phyloP scores from a whole-genome alignment of 1,140 invertebrate species.

The Pomacea maculata region DNA sequence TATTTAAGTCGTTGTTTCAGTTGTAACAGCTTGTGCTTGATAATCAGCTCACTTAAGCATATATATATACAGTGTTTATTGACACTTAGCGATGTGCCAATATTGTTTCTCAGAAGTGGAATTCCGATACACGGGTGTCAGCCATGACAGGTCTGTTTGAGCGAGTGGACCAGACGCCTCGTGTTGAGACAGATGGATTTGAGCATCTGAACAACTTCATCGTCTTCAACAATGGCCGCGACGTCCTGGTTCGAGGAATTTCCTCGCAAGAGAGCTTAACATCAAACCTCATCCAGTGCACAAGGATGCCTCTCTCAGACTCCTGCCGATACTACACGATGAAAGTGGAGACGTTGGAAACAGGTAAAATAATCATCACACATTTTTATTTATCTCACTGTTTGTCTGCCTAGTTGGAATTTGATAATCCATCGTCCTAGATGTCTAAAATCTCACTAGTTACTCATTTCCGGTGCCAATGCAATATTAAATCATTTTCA shows the following conservation, averaged over 20 bases:
- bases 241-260: conserved; percentile 30
- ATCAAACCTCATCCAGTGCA: conserved; percentile 34
- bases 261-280: conserved; percentile 28
- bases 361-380: conserved; percentile 4
- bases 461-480: too few relatives aligned
- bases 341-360: conserved; percentile 23
- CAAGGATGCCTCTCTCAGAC: conserved; percentile 12
- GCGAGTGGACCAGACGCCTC: conserved; percentile 26
- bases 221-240: conserved; percentile 29
- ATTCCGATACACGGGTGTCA: background rate
- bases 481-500: too few relatives aligned
- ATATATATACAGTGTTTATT: too few relatives aligned
- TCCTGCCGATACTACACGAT: conserved; percentile 28
- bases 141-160: background rate
- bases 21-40: too few relatives aligned
- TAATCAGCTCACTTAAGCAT: too few relatives aligned
- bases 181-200: conserved; percentile 24
- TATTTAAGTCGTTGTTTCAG: too few relatives aligned
- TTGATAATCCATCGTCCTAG: too few relatives aligned
- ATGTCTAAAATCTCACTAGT: too few relatives aligned
- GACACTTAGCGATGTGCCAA: too few relatives aligned
- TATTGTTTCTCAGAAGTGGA: too few relatives aligned
- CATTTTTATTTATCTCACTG: too few relatives aligned
- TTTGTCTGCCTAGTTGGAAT: too few relatives aligned
- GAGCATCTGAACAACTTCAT: conserved; percentile 38